A percentile compares a stretch with the other conserved stretches of the same genome.
phyloP scores from a whole-genome alignment of 2,113 vertebrate genomes.

The Scolopax mira region DNA sequence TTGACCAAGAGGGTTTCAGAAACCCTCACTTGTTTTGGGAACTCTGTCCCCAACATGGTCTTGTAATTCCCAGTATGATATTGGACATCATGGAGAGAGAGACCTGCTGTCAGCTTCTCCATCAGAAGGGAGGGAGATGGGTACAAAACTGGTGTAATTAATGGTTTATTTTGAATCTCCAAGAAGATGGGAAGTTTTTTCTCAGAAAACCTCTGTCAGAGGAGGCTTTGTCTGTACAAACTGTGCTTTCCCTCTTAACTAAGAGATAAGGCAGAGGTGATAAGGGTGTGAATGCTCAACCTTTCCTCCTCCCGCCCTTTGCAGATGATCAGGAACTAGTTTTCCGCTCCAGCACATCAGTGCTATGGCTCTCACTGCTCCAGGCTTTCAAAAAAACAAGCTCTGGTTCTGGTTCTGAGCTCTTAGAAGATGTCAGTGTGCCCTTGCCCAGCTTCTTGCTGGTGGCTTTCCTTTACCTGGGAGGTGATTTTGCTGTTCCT shows the following conservation, averaged over 20 bases:
- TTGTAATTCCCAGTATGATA: not conserved
- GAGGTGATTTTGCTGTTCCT: not conserved
- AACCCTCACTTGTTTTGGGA: not conserved
- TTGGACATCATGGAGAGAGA: not conserved
- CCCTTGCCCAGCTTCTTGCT: not conserved
- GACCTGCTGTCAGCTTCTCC: not conserved
- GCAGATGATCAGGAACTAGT: not conserved
- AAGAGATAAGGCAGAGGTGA: not conserved
- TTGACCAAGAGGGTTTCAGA: not conserved
- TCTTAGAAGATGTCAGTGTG: not conserved
- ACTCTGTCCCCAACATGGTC: accelerated
- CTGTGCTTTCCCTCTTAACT: not conserved
- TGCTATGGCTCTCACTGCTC: not conserved
- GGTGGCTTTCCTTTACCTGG: not conserved
- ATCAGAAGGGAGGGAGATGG: not conserved
- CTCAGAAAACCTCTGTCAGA: not conserved
- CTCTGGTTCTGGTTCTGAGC: not conserved
- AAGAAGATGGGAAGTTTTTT: not conserved
- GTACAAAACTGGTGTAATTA: too few species aligned
- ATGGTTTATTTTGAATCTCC: not conserved
- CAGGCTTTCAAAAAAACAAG: not conserved
- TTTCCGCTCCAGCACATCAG: accelerated
- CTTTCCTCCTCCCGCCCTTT: not conserved
- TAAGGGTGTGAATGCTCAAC: not conserved
- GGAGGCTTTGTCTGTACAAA: not conserved